Conservation (phyloP, 2,888 invertebrate species). For the Thera obeliscata region DNA sequence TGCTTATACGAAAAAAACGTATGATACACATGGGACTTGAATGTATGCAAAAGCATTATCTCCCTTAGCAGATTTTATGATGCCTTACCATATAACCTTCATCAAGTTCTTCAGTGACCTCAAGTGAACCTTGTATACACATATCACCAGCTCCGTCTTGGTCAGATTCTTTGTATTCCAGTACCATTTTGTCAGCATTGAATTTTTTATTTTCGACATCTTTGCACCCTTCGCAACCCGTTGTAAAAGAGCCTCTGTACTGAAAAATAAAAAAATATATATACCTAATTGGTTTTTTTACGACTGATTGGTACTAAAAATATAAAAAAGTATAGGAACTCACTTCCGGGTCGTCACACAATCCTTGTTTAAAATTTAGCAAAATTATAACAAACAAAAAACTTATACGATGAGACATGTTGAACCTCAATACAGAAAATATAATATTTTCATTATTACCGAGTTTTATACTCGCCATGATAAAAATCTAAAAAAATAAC, state of each 20-base stretch:
- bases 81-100: constrained; percentile 38
- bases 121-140: constrained; percentile 44
- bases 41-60: too few relatives aligned
- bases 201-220: constrained; percentile 31
- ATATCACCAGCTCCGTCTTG: constrained; percentile 23
- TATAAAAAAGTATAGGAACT: constrained; percentile 1
- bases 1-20: too few relatives aligned
- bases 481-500: constrained; percentile 48
- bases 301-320: too few relatives aligned
- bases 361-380: constrained; percentile 5
- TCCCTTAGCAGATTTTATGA: too few relatives aligned
- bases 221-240: constrained; percentile 25
- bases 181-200: constrained; percentile 31
- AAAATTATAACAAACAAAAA: constrained; percentile 21
- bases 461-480: constrained; percentile 54
- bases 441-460: constrained; percentile 5
- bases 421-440: constrained; percentile 17
- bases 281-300: background rate
- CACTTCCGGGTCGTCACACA: constrained; percentile 17
- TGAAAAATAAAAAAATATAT: background rate
- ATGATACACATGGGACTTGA: too few relatives aligned
- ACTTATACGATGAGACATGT: constrained; percentile 14
- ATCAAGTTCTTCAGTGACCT: constrained; percentile 28
- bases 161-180: constrained; percentile 14
- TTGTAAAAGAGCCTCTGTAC: constrained; percentile 25